A percentile compares a stretch with the other conserved stretches of the same genome.
phyloP scores from a whole-genome alignment of 2,113 vertebrate species.

The Sitta europaea region DNA sequence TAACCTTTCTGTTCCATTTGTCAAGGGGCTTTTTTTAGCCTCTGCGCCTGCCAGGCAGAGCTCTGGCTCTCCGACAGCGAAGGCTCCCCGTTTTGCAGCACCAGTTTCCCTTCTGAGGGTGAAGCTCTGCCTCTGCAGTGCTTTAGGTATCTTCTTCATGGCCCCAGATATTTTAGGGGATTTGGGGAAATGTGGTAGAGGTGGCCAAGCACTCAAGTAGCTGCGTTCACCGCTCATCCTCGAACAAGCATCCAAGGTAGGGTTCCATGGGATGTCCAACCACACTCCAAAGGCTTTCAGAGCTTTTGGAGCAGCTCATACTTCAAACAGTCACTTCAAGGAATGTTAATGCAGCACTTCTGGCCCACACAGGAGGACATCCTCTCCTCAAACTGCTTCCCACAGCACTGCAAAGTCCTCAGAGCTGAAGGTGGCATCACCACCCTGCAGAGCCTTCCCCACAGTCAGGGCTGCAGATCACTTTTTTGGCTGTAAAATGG shows the following conservation, averaged over 20 bases:
- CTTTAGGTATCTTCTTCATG: not conserved
- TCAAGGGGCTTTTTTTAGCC: constrained; percentile 59
- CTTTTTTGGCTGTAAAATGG: not conserved
- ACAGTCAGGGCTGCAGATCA: not conserved
- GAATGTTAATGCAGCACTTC: not conserved
- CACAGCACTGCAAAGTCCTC: not conserved
- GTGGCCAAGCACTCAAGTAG: not conserved
- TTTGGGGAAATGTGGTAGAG: not conserved
- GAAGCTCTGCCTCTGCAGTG: not conserved
- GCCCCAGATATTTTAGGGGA: not conserved
- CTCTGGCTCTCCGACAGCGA: not conserved
- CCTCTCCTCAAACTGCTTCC: not conserved
- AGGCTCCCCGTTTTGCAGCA: not conserved
- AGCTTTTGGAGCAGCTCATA: not conserved
- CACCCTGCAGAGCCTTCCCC: not conserved
- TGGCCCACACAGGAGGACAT: not conserved
- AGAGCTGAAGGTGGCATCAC: not conserved
- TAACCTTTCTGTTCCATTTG: constrained; percentile 64
- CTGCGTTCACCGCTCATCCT: not conserved
- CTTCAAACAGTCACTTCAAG: not conserved
- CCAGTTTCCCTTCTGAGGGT: not conserved
- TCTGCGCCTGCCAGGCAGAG: not conserved
- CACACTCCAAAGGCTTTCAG: not conserved
- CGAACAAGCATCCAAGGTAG: not conserved
- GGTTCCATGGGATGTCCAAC: not conserved